Base-by-base conservation (phyloP, 2,113 vertebrate genomes). In the Callopanchax toddi region DNA sequence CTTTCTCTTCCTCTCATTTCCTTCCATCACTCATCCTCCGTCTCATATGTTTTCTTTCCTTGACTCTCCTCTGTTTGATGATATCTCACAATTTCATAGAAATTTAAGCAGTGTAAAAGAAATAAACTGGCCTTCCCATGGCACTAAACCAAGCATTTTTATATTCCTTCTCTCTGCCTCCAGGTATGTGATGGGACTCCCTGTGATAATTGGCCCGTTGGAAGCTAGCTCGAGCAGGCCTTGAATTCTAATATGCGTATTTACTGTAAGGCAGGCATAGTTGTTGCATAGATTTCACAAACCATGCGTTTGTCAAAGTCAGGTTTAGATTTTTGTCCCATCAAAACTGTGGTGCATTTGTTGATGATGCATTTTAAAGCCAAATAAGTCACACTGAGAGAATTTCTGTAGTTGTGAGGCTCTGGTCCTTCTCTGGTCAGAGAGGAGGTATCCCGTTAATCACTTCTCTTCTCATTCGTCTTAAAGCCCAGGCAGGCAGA, bases 1-100 rank as follows among this genome's bases (percentile, higher is more conserved):
- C 46, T 48, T 43, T 62, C 21, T 54, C 40, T 42, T 65, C 58
- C 49, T 13, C 42, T 83, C 67, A 83, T 89, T 85, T 87, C 74
- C 80, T 63, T 65, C 74, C 29, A 57, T 77, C 82, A 80, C 44
- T 82, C 83, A 71, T 76, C 34, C 22, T 25, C 52, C 11, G 2
- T 71, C 55, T 81, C 44, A 6, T 32, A 15, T 53, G 29, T 58
- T 36, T 42, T 59, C 40, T 67, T 67, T 58, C 25, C 21, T 21
- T 45, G 29, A 46, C 17, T 64, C 26, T 36, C 17, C 65, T 55
- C 26, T 13, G 5, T 49, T 45, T 0, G 12, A 74, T 66, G 39
- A 46, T 76, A 83, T 83, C 54, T 52, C 59, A 63, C 45, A 9
- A 49, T 39, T 69, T 57, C 5, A 4, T 59, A 55, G 37, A 32